Conservation (phyloP, 2,888 invertebrate genomes). For the Caradrina clavipalpis region DNA sequence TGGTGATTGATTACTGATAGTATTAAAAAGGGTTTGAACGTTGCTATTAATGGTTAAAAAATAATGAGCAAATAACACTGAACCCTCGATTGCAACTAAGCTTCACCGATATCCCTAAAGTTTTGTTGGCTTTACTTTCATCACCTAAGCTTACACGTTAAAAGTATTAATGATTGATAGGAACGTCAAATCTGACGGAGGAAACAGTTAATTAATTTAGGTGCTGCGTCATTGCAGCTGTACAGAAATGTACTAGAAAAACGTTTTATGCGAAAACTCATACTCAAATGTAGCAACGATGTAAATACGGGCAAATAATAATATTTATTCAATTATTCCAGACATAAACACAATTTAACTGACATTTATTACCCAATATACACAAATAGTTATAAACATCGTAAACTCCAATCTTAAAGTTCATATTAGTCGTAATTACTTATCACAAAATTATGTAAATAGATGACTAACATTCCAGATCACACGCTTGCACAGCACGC, state of each 20-base stretch:
- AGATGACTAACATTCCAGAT: slow-evolving; percentile 37
- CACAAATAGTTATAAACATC: slow-evolving; percentile 7
- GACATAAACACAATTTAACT: not conserved
- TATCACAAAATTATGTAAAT: slow-evolving; percentile 43
- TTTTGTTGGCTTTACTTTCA: slow-evolving; percentile 1
- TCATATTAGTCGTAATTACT: slow-evolving; percentile 35
- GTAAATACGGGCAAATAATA: not conserved
- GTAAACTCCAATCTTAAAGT: slow-evolving; percentile 15
- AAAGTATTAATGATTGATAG: slow-evolving; percentile 6
- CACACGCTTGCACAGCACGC: slow-evolving; percentile 43
- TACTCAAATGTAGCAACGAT: not conserved
- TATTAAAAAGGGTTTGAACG: slow-evolving; percentile 31
- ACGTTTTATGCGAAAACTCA: too few species aligned
- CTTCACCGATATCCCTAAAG: not conserved
- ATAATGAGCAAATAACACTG: slow-evolving; percentile 1
- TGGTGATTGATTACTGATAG: slow-evolving; percentile 39
- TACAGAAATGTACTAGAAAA: not conserved
- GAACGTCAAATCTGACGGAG: not conserved
- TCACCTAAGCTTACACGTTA: not conserved
- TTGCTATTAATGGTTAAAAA: slow-evolving; percentile 22
- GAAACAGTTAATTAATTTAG: not conserved
- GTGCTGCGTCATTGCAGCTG: not conserved
- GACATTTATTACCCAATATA: not conserved
- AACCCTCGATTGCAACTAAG: not conserved
- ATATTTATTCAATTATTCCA: not conserved